phyloP scores from a whole-genome alignment of 2,888 invertebrate genomes.

The Tenthredo notha region DNA sequence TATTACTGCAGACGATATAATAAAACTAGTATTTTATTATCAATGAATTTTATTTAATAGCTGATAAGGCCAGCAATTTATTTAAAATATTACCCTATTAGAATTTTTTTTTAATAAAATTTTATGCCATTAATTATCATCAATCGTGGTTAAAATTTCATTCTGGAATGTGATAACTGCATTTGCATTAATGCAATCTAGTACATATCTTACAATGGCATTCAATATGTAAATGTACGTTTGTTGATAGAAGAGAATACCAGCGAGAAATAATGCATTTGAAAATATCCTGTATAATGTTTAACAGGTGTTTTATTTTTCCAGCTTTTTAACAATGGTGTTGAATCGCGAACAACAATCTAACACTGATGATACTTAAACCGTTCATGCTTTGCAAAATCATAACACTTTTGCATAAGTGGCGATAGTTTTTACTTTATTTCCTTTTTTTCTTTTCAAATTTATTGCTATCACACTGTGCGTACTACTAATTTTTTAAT shows the following conservation, averaged over 20 bases:
- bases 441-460: background rate
- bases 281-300: constrained; percentile 26
- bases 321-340: constrained; percentile 10
- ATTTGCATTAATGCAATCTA: background rate
- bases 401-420: background rate
- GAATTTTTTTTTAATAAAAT: too few species aligned
- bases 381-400: background rate
- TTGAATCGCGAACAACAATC: background rate
- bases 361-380: background rate
- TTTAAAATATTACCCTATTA: background rate
- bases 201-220: background rate
- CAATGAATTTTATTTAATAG: background rate
- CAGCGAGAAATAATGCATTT: background rate
- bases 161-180: background rate
- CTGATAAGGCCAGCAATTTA: too few species aligned
- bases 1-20: background rate
- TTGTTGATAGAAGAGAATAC: background rate
- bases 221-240: too few species aligned
- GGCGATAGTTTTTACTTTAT: background rate
- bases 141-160: background rate
- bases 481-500: background rate
- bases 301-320: background rate
- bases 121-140: background rate
- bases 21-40: background rate
- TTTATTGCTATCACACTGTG: background rate